These are phyloP conservation scores for Cheumatopsyche charites DNA, from an alignment of 1,140 invertebrate species.

Conservation along the genomic window DNA sequence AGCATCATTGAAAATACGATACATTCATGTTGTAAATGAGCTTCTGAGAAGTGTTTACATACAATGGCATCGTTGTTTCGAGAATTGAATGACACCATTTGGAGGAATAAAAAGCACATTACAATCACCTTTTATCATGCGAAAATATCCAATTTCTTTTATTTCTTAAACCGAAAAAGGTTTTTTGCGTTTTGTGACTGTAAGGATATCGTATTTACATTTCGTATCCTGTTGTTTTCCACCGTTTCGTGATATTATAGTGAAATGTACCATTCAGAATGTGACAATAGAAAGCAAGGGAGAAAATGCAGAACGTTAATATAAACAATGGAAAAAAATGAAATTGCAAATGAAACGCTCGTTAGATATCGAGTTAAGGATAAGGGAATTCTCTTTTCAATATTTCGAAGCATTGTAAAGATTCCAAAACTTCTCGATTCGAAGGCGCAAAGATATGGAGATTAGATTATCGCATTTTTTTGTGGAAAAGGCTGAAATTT, in stretches of 20 bases:
- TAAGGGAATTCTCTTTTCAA: not conserved
- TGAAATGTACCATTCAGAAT: not conserved
- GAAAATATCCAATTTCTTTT: too few species aligned
- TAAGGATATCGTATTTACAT: conserved; percentile 2
- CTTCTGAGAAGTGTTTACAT: too few species aligned
- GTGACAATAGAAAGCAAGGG: not conserved
- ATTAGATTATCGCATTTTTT: conserved; percentile 18
- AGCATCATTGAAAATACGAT: too few species aligned
- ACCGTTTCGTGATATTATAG: not conserved
- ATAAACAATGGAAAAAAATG: not conserved
- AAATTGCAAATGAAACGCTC: too few species aligned
- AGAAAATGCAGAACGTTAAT: not conserved
- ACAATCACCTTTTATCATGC: too few species aligned
- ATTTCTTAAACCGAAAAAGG: too few species aligned
- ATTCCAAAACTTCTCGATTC: not conserved
- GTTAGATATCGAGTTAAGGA: too few species aligned
- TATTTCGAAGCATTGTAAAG: not conserved
- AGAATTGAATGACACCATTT: too few species aligned
- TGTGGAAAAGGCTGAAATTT: conserved; percentile 11
- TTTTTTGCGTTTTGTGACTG: not conserved
- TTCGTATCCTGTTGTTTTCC: not conserved
- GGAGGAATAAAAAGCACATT: too few species aligned
- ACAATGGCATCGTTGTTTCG: too few species aligned
- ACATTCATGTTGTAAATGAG: too few species aligned
- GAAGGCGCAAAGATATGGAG: not conserved